Percentiles rank a stretch among this genome's conserved stretches.
phyloP scores from a whole-genome alignment of 2,113 vertebrate genomes.

The Nothocercus julius region DNA sequence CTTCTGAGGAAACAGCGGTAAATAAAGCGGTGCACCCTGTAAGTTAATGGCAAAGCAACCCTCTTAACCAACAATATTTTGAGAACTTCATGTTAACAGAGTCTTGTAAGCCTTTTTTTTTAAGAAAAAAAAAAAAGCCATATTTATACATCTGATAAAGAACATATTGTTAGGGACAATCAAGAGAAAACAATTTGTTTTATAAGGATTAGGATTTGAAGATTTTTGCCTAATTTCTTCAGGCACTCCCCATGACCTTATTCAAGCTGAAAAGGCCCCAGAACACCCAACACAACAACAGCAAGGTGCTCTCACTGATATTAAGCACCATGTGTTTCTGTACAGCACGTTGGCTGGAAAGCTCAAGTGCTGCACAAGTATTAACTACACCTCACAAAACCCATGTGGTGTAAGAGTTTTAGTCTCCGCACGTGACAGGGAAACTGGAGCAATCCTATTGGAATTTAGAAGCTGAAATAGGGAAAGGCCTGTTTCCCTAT shows the following conservation, averaged over 20 bases:
- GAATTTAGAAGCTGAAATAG: neutral
- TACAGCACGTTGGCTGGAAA: neutral
- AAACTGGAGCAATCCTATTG: neutral
- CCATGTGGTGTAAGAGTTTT: neutral
- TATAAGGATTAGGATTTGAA: neutral
- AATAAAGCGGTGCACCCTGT: neutral
- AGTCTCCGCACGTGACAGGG: neutral
- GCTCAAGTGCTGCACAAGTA: neutral
- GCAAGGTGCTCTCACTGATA: neutral
- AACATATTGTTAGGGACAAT: neutral
- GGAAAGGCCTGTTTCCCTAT: neutral
- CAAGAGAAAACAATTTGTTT: neutral
- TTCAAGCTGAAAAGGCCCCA: neutral
- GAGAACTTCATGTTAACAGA: neutral
- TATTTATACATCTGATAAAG: neutral
- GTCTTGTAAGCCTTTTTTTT: rapidly evolving
- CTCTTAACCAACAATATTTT: neutral
- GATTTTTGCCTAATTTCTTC: neutral
- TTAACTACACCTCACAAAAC: neutral
- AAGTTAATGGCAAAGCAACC: neutral
- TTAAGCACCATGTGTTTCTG: neutral
- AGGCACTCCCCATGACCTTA: neutral
- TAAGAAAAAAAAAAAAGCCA: neutral
- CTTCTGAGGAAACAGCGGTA: neutral
- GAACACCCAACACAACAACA: neutral